Base-by-base conservation (phyloP, 1,140 invertebrate genomes). In the Lasioglossum baleicum region DNA sequence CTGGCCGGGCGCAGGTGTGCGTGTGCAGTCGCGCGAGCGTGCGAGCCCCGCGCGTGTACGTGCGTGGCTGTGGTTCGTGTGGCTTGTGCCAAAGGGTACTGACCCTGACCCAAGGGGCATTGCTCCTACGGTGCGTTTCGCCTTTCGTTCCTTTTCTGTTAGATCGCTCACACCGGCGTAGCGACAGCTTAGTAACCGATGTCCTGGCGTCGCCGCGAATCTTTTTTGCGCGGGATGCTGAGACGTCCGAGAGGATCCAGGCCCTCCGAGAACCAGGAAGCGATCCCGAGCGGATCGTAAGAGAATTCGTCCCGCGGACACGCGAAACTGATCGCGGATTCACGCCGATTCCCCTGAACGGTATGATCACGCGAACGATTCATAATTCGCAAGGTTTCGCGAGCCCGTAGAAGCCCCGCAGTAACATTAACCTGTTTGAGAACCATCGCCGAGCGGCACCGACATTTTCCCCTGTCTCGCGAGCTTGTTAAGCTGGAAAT, bases 31-130 rank as follows among this genome's bases (percentile, higher is more conserved):
- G 20, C 56, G 70, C 75, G 80, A 77, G 76, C 76, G 48, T 64
- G 60, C 70, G 67, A 42, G 64, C 70, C 44, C 7, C 44, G 44
- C 8, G 8, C 44, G 44, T 48, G 81, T 75, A 66, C 68, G 75
- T 81, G 84, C 82, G 75, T 75, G 81, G 74, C 76, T 80, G 80
- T 69, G 84, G 74, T 84, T 64, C 79, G 83, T 79, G 83, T 79
- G 84, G 73, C 81, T 82, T 81, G 87, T 85, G 85, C 81, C 88
- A 92, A 92, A 92, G 91, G 92, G 91, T 92, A 92, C 86, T 92
- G 92, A 93, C 91, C 92, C 91, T 90, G 90, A 91, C 88, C 90
- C 89, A 90, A 89, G 88, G 91, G 92, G 90, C 92, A 92, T 92
- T 92, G 90, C 88, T 90, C 91, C 89, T 92, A 87, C 88, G 88